Evolutionary conservation across 2,113 vertebrate genomes (phyloP).

Genomic region (Dasypus novemcinctus): DNA sequence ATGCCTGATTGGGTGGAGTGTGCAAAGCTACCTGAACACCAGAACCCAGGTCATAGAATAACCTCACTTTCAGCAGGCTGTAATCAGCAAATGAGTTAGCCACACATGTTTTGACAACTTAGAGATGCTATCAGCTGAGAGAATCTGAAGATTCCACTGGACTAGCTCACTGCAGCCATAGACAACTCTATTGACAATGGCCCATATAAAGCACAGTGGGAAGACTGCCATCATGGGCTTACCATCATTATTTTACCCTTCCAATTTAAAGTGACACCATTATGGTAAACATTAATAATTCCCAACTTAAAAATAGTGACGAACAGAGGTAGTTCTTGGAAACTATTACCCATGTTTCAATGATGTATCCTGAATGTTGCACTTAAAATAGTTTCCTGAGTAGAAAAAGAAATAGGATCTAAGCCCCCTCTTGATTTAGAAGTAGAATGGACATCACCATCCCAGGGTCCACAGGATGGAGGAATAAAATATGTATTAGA

Average conservation of each 20-base stretch:
- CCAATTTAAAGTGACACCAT: slow-evolving; percentile 40
- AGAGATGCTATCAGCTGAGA: not conserved
- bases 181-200: not conserved
- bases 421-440: no score
- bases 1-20: not conserved
- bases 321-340: slow-evolving; percentile 31
- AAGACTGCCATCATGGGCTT: slow-evolving; percentile 8
- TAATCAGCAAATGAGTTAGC: not conserved
- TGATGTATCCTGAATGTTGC: slow-evolving; percentile 29
- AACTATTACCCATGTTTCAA: slow-evolving; percentile 40
- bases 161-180: not conserved
- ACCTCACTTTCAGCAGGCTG: not conserved
- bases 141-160: not conserved
- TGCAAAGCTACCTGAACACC: not conserved
- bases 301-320: slow-evolving; percentile 7
- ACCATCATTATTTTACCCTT: slow-evolving; percentile 46
- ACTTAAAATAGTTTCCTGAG: slow-evolving; percentile 18
- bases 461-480: no score
- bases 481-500: no score
- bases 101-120: not conserved
- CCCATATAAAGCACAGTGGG: not conserved
- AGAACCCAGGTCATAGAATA: not conserved
- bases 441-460: no score
- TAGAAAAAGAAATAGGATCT: slow-evolving; percentile 5
- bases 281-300: slow-evolving; percentile 55